Evolutionary conservation across 2,797 vertebrate genomes (phyloP), one percentile per base, ranked within the genome.

Genomic region (Cheracebus regulus): DNA sequence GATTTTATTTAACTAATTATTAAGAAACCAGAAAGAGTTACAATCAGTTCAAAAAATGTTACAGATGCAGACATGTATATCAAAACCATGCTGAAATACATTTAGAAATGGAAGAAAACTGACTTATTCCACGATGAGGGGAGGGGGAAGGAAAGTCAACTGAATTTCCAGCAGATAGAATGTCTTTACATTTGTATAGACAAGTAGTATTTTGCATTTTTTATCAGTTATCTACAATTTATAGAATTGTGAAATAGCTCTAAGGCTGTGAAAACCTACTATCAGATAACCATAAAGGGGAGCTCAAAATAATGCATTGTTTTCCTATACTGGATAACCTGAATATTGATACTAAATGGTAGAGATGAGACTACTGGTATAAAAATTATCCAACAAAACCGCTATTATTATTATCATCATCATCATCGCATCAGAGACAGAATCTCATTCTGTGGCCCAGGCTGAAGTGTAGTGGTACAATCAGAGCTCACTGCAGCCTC

Each of bases 161-260:
- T 44, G 82, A 85, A 73, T 24, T 88, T 90, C 15, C 36, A 76
- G 12, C 22, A 94, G 81, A 50, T 1, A 64, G 80, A 87, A 87
- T 86, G 80, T 76, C 89, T 92, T 93, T 86, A 19, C 58, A 76
- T 93, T 57, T 91, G 57, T 80, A 64, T 36, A 93, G 55, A 57
- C 52, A 87, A 46, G 26, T 12, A 39, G 86, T 82, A 92, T 88
- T 93, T 93, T 89, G 41, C 11, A 58, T 58, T 79, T 8, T 8
- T 61, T 95, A 17, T 67, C 14, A 55, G 30, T 89, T 76, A 81
- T 75, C 73, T 76, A 22, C 83, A 81, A 33, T 76, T 44, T 85
- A 82, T 41, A 79, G 84, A 86, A 17, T 82, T 94, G 33, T 55
- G 82, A 93, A 96, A 64, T 19, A 90, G 72, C 36, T 85, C 83